A percentile compares a stretch with the other conserved stretches of the same genome.
Conservation (phyloP, 2,113 vertebrate species). For the Paedocypris sp. region DNA sequence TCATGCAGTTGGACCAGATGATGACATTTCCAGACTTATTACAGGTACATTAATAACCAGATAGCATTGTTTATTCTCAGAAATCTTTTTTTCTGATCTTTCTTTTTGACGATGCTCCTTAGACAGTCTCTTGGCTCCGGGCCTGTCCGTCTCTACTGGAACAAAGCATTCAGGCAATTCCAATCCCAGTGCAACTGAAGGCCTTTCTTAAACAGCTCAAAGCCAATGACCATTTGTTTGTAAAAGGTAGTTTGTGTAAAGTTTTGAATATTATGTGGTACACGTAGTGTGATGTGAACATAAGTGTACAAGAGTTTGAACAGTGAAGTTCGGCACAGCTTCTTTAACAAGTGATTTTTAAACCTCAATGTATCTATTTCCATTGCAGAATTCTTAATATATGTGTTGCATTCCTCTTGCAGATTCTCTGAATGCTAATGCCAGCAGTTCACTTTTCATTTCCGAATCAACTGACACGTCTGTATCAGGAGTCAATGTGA, state of each 20-base stretch:
- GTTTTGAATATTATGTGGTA: too few relatives aligned
- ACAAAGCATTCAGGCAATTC: slow-evolving; percentile 33
- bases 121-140: slow-evolving; percentile 50
- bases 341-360: too few relatives aligned
- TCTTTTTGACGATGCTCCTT: slow-evolving; percentile 12
- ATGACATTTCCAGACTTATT: slow-evolving; percentile 53
- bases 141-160: slow-evolving; percentile 36
- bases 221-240: slow-evolving; percentile 2
- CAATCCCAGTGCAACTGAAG: not conserved
- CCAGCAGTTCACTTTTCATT: slow-evolving; percentile 12
- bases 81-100: not conserved
- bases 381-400: too few relatives aligned
- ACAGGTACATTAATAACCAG: slow-evolving; percentile 43
- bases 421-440: slow-evolving; percentile 7
- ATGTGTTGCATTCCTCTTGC: too few relatives aligned
- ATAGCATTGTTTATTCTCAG: not conserved
- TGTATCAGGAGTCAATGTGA: not conserved
- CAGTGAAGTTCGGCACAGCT: too few relatives aligned
- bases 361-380: too few relatives aligned
- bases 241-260: not conserved
- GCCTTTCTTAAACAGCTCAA: slow-evolving; percentile 22
- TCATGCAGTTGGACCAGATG: slow-evolving; percentile 61
- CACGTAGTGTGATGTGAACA: too few relatives aligned
- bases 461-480: not conserved
- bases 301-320: too few relatives aligned